Base-by-base conservation (phyloP, 2,797 vertebrate genomes). In the Brachyrhaphis roseni region DNA sequence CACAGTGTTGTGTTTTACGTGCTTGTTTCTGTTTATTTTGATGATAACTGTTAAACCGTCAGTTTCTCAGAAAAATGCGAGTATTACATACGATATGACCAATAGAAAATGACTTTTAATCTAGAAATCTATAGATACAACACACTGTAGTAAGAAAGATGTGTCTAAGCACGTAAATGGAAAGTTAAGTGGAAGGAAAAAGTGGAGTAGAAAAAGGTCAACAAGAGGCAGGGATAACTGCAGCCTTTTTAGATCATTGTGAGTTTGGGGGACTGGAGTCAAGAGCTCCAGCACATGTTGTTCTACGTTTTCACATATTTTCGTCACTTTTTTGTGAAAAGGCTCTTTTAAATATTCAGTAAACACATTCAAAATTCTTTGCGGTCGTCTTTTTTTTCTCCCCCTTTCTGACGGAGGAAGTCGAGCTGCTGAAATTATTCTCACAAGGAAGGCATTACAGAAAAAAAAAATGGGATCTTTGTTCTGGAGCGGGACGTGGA, bases 361-460 rank as follows among this genome's bases (percentile, higher is more conserved):
- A 1, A 62, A 62, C 4, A 34, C 59, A 18, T 62, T 62, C 13
- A 18, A 18, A 62, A 62, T 62, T 34, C 28, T 62, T 62, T 62
- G 59, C 31, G 5, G 28, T 34, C 16, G 13, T 26, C 18, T 23
- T 16, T 4, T 8, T 34, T 66, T 39, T 55, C 51, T 75, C 45
- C 46, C 11, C 76, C 73, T 41, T 39, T 75, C 78, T 78, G 78
- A 85, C 2, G 39, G 36, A 31, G 66, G 75, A 76, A 34, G 53
- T n/a, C 0, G 12, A 73, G 73, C 43, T 26, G n/a, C 45, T 78
- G 20, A 84, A 85, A 79, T 83, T 53, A 71, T 45, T 59, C 76
- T 88, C 82, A 86, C 86, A 82, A 55, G 78, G 76, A 41, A 72
- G 43, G 49, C 34, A 73, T 86, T 81, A 77, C 26, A 68, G 36